Evolutionary conservation across 2,797 vertebrate genomes (phyloP).

Genomic region (Mormyrops boulengeri): DNA sequence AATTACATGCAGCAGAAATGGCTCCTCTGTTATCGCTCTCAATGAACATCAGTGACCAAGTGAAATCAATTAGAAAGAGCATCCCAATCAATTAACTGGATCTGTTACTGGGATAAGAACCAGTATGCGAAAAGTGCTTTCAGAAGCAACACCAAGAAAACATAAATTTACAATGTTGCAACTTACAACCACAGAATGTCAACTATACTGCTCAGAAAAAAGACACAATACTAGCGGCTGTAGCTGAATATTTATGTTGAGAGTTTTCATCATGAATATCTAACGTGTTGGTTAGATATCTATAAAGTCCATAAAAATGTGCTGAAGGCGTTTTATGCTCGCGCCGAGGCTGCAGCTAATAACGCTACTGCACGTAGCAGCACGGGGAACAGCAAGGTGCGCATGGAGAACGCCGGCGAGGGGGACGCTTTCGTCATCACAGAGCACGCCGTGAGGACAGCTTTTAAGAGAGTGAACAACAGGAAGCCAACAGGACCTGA

Average conservation of each 20-base stretch:
- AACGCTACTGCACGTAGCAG: too few species aligned
- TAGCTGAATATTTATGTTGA: background rate
- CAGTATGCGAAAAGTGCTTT: background rate
- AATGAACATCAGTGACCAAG: background rate
- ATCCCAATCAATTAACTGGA: background rate
- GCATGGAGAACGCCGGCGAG: too few species aligned
- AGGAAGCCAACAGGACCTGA: too few species aligned
- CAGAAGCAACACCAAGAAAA: background rate
- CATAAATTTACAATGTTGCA: background rate
- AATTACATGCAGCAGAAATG: background rate
- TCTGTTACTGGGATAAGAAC: background rate
- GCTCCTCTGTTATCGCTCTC: background rate
- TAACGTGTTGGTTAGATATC: background rate
- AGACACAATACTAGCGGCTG: background rate
- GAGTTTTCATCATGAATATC: background rate
- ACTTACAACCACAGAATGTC: background rate
- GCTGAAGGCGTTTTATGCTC: too few species aligned
- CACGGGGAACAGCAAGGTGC: too few species aligned
- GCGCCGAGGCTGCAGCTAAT: too few species aligned
- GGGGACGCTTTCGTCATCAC: too few species aligned
- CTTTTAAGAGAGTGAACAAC: too few species aligned
- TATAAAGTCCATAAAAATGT: background rate
- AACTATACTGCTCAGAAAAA: background rate
- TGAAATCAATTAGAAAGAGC: background rate
- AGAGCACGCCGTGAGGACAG: too few species aligned